A percentile compares a stretch with the other conserved stretches of the same genome.
Evolutionary conservation across 2,113 vertebrate species (phyloP).

Genomic region (Oreochromis tanganicae): DNA sequence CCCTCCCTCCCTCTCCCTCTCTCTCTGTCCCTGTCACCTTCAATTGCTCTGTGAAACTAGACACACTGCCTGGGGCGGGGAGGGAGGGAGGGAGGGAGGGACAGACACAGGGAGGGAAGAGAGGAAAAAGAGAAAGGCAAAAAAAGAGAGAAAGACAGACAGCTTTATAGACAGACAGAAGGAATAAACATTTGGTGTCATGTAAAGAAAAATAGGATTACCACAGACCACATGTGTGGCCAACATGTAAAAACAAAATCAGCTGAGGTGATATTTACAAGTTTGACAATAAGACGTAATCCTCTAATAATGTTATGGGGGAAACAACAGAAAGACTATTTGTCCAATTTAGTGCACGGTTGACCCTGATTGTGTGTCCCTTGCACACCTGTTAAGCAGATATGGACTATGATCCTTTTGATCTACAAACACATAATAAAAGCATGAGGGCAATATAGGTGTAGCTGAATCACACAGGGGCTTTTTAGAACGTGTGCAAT

Average conservation of each 20-base stretch:
- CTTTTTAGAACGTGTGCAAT: not conserved
- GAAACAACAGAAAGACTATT: not conserved
- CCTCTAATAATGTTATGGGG: not conserved
- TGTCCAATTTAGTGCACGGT: not conserved
- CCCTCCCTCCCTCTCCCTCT: slow-evolving; percentile 65
- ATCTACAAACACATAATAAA: not conserved
- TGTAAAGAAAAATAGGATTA: not conserved
- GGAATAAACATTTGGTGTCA: slow-evolving; percentile 46
- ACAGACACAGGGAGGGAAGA: not conserved
- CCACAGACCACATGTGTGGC: not conserved
- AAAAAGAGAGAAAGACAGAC: slow-evolving; percentile 34
- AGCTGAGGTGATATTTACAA: not conserved
- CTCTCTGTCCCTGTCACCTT: slow-evolving; percentile 79
- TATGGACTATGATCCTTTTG: not conserved
- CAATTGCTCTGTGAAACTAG: slow-evolving; percentile 78
- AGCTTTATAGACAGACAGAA: slow-evolving; percentile 54
- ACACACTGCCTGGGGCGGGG: slow-evolving; percentile 68
- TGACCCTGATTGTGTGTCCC: not conserved
- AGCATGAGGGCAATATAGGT: not conserved
- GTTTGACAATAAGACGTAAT: not conserved
- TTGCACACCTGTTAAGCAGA: not conserved
- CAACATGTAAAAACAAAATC: not conserved
- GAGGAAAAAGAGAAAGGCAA: not conserved
- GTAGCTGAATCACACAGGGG: not conserved
- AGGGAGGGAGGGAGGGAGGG: slow-evolving; percentile 13